Evolutionary conservation across 2,888 invertebrate species (phyloP).

Genomic region (Rutpela maculata): DNA sequence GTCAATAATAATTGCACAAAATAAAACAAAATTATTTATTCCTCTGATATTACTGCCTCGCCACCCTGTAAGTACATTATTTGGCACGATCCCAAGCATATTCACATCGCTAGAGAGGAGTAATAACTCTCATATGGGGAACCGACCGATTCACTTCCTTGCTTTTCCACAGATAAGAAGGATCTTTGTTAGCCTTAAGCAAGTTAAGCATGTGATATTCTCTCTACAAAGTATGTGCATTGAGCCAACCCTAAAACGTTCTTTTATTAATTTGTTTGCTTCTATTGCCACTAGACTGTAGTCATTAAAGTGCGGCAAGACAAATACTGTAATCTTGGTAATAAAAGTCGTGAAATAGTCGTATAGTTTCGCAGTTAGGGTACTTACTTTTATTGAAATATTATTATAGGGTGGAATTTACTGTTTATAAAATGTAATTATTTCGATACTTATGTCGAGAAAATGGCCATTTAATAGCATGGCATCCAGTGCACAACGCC

Average conservation of each 20-base stretch:
- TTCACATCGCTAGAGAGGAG: slow-evolving; percentile 53
- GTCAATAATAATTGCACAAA: no score
- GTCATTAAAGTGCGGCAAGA: slow-evolving; percentile 12
- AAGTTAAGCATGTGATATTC: slow-evolving; percentile 36
- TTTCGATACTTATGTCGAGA: neutral
- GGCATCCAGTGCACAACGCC: neutral
- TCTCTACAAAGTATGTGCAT: slow-evolving; percentile 19
- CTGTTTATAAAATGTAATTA: slow-evolving; percentile 5
- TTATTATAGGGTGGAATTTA: slow-evolving; percentile 1
- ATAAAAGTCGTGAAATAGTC: slow-evolving; percentile 22
- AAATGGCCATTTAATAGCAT: neutral
- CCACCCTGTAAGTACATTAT: slow-evolving; percentile 52
- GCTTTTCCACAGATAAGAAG: slow-evolving; percentile 33
- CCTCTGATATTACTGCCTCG: no score
- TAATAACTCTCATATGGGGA: slow-evolving; percentile 42
- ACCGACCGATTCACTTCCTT: slow-evolving; percentile 32
- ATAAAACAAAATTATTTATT: neutral
- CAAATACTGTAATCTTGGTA: slow-evolving; percentile 12
- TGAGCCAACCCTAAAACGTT: slow-evolving; percentile 9
- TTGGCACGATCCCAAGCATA: slow-evolving; percentile 58
- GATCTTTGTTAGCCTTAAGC: slow-evolving; percentile 42
- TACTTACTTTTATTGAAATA: slow-evolving; percentile 11
- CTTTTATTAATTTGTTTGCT: slow-evolving; percentile 27
- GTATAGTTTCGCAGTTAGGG: slow-evolving; percentile 18
- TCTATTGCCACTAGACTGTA: slow-evolving; percentile 6